These are phyloP conservation scores for Lycia hirtaria DNA, from an alignment of 2,888 invertebrate species.

Conservation along the genomic window DNA sequence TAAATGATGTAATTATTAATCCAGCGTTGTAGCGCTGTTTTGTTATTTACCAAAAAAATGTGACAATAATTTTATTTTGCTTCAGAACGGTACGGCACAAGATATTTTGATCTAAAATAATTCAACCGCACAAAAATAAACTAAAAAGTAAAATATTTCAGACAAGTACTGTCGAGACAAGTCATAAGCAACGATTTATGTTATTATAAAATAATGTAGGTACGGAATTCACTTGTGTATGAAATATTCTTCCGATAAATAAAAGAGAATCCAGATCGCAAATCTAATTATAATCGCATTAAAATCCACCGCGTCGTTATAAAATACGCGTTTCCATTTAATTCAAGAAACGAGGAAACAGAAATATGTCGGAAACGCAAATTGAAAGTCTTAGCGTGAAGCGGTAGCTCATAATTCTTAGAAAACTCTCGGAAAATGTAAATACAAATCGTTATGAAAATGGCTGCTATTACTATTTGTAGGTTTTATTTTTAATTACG, in stretches of 20 bases:
- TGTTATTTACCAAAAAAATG: too few relatives aligned
- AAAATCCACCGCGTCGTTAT: conserved; percentile 39
- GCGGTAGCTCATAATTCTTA: conserved; percentile 27
- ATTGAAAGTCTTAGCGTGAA: conserved; percentile 54
- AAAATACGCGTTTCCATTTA: conserved; percentile 45
- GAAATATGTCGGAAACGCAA: conserved; percentile 45
- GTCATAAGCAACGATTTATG: too few relatives aligned
- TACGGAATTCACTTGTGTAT: neutral
- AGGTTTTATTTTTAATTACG: conserved; percentile 27
- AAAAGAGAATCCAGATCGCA: neutral
- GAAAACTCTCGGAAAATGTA: conserved; percentile 53
- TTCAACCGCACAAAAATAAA: too few relatives aligned
- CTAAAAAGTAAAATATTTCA: too few relatives aligned
- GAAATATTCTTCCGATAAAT: neutral
- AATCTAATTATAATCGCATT: conserved; percentile 12
- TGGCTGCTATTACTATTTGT: conserved; percentile 1
- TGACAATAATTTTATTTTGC: too few relatives aligned
- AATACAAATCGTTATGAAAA: conserved; percentile 26
- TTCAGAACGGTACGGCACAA: too few relatives aligned
- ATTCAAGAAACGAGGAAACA: conserved; percentile 40
- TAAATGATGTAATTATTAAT: too few relatives aligned
- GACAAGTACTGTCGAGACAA: too few relatives aligned
- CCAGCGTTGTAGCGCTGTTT: too few relatives aligned
- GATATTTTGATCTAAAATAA: too few relatives aligned
- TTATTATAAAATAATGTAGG: too few relatives aligned